Percentiles rank a stretch among this genome's conserved stretches.
Evolutionary conservation across 2,888 invertebrate genomes (phyloP).

Genomic region (Epistrophe eligans): DNA sequence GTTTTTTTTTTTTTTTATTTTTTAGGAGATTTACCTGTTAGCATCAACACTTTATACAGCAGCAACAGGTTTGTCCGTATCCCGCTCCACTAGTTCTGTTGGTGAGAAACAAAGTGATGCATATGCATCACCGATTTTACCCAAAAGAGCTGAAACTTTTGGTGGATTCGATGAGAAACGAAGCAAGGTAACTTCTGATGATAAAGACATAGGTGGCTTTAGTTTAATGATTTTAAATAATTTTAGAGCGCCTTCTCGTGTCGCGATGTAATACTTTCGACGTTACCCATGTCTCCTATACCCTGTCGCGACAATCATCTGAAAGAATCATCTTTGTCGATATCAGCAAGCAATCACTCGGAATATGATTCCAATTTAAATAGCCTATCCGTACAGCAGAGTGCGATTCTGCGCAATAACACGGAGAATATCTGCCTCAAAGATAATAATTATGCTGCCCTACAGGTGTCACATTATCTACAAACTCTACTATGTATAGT

Average conservation of each 20-base stretch:
- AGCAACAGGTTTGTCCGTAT: constrained; percentile 89
- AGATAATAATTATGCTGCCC: constrained; percentile 87
- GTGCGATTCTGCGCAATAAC: constrained; percentile 73
- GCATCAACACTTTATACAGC: constrained; percentile 90
- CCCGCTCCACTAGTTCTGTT: constrained; percentile 96
- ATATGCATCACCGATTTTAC: constrained; percentile 93
- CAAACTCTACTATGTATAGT: constrained; percentile 94
- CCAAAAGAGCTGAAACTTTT: constrained; percentile 97
- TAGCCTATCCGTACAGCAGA: constrained; percentile 73
- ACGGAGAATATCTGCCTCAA: constrained; percentile 79
- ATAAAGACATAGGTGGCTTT: neutral
- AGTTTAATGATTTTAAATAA: neutral
- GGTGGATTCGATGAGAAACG: constrained; percentile 93
- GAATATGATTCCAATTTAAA: constrained; percentile 77
- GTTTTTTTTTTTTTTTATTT: constrained; percentile 16
- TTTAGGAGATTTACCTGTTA: constrained; percentile 88
- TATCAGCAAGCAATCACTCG: constrained; percentile 65
- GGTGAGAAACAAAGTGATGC: constrained; percentile 95
- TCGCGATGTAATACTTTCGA: constrained; percentile 85
- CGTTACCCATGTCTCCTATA: constrained; percentile 83
- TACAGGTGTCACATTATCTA: constrained; percentile 93
- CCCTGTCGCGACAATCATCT: constrained; percentile 77
- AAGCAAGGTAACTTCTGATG: constrained; percentile 79
- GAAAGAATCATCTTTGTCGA: constrained; percentile 56
- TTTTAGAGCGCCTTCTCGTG: constrained; percentile 82